Evolutionary conservation across 2,113 vertebrate genomes (phyloP).

Genomic region (Gymnobelideus leadbeateri): DNA sequence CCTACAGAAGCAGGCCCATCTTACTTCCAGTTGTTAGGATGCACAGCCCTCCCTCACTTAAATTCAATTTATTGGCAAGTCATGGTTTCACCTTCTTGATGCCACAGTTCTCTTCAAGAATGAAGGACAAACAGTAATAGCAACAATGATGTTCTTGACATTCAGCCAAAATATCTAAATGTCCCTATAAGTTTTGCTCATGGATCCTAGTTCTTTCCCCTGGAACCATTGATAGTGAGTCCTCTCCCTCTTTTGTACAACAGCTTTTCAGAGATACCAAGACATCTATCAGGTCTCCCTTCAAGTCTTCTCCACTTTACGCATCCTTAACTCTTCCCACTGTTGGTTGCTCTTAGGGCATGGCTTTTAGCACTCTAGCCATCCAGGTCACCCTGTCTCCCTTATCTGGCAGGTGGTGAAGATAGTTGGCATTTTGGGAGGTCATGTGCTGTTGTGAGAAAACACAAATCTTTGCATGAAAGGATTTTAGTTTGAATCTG

Average conservation of each 20-base stretch:
- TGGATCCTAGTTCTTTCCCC: background rate
- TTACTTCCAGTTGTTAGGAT: background rate
- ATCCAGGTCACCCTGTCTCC: background rate
- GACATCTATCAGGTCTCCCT: background rate
- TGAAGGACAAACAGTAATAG: too few relatives aligned
- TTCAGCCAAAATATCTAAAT: background rate
- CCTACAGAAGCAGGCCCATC: background rate
- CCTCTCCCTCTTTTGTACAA: background rate
- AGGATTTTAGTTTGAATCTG: background rate
- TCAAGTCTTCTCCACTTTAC: background rate
- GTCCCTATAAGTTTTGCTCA: background rate
- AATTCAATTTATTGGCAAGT: too few relatives aligned
- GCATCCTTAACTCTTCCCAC: background rate
- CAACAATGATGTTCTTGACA: background rate
- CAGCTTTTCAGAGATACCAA: background rate
- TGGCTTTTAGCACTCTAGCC: background rate
- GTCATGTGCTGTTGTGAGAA: background rate
- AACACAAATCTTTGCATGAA: background rate
- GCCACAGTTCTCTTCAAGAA: too few relatives aligned
- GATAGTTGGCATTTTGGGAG: background rate
- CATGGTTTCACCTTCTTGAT: too few relatives aligned
- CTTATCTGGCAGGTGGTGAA: background rate
- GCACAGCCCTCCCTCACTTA: too few relatives aligned
- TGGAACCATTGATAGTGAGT: background rate
- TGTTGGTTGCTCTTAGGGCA: background rate